Evolutionary conservation across 2,113 vertebrate species (phyloP), one percentile per base, ranked within the genome.

Genomic region (Natator depressus): DNA sequence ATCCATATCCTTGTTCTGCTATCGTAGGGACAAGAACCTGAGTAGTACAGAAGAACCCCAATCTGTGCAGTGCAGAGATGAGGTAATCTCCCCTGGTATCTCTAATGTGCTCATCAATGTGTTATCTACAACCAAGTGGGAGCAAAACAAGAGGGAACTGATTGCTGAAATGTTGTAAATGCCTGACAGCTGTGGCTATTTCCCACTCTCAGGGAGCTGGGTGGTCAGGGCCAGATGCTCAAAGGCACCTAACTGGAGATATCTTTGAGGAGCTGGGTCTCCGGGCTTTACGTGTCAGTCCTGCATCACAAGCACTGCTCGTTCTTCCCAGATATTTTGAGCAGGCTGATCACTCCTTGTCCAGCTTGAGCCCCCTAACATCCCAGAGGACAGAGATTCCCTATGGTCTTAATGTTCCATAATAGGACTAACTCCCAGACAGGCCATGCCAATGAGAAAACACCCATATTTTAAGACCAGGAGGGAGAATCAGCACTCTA

Each of bases 251-350:
- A 65, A 65, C 31, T 62, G 62, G 14, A 14, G 31, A 65, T 35
- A 35, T 16, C 62, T 65, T 17, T 65, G 62, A 65, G 31, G 62
- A 35, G 14, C 62, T 65, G 14, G 62, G 62, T 13, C 62, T 65
- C 62, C 5, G 16, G 19, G 14, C 35, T 69, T n/a, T 69, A 69
- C 35, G 7, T 62, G 0, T 54, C 79, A 54, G 51, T 3, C 0
- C 42, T 78, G 79, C 57, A 16, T 11, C 46, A 19, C 62, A 69
- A 69, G 35, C 62, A n/a, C 35, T n/a, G 31, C 62, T 69, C 16
- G 8, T 16, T 69, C 62, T 20, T n/a, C 62, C 62, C 16, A 7
- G 35, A 16, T 35, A n/a, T 69, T 69, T 8, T 69, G 59, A 65
- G 29, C 29, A 62, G 59, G 59, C 12, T 62, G 29, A 31, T 31